A percentile compares a stretch with the other conserved stretches of the same genome.
Evolutionary conservation across 2,797 vertebrate species (phyloP).

Genomic region (Xenops minutus): DNA sequence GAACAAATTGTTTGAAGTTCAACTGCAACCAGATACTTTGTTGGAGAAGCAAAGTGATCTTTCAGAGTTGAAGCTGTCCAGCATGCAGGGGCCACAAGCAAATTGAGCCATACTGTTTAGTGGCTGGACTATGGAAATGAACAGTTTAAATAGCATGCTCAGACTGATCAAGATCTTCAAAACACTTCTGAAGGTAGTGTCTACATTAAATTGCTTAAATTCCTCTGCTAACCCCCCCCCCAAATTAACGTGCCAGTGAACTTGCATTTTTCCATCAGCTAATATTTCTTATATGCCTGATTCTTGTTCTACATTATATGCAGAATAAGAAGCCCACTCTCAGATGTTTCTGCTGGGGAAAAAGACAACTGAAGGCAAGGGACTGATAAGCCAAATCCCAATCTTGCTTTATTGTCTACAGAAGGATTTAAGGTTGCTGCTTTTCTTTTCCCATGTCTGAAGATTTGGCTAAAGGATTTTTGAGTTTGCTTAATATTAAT

Average conservation of each 20-base stretch:
- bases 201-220: not conserved
- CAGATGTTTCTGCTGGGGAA: not conserved
- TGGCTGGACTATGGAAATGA: not conserved
- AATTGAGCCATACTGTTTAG: not conserved
- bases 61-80: not conserved
- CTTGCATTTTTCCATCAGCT: not conserved
- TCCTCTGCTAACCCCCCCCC: not conserved
- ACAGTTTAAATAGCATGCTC: not conserved
- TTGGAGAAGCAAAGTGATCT: not conserved
- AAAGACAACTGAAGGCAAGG: not conserved
- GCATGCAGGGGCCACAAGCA: not conserved
- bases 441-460: not conserved
- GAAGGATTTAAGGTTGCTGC: not conserved
- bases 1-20: not conserved
- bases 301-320: not conserved
- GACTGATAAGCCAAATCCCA: not conserved
- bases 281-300: not conserved
- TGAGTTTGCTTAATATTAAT: not conserved
- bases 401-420: not conserved
- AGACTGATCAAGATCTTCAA: not conserved
- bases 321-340: accelerated
- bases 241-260: not conserved
- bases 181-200: not conserved
- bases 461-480: not conserved
- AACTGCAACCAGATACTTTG: not conserved